Evolutionary conservation across 2,797 vertebrate genomes (phyloP), one percentile per base, ranked within the genome.

Genomic region (Masticophis lateralis): DNA sequence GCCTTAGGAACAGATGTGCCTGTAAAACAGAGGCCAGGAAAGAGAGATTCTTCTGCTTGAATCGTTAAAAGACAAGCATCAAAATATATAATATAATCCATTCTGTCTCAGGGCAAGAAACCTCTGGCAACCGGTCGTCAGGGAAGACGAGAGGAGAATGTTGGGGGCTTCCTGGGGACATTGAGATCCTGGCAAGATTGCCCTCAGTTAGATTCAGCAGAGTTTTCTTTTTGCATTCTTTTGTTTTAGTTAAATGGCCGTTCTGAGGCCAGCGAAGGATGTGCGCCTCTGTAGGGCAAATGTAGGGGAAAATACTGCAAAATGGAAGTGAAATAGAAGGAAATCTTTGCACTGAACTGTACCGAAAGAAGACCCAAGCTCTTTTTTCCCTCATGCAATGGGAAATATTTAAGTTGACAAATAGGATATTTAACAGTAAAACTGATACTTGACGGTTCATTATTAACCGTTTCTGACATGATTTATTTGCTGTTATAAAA

Each of bases 401-500:
- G 98, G 97, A 98, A 98, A 98, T 98, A 97, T 98, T 99, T 98
- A 98, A 98, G 98, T 98, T 99, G 99, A 99, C 98, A 99, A 99
- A 99, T 99, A 99, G 98, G 98, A 98, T 98, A 96, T 97, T 98
- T 98, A 97, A 98, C 98, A 97, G 97, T 97, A 98, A 97, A 98
- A 98, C 98, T 98, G 98, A 98, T 98, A 98, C 98, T 98, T 99
- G 99, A 98, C 98, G 99, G 98, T 99, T 98, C 98, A 98, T 99
- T 99, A 99, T 99, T 99, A 99, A 99, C 98, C 99, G 98, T 98
- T 99, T 99, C 98, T 97, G 98, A 97, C 96, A 98, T 99, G 99
- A 99, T 99, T 99, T 99, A 99, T 99, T 98, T 98, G 97, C 98
- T 97, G 97, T 98, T 98, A 98, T 59, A 98, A 98, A 98, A 98